Evolutionary conservation across 1,140 invertebrate species (phyloP), one percentile per base, ranked within the genome.

Genomic region (Aphelinus atriplicis): DNA sequence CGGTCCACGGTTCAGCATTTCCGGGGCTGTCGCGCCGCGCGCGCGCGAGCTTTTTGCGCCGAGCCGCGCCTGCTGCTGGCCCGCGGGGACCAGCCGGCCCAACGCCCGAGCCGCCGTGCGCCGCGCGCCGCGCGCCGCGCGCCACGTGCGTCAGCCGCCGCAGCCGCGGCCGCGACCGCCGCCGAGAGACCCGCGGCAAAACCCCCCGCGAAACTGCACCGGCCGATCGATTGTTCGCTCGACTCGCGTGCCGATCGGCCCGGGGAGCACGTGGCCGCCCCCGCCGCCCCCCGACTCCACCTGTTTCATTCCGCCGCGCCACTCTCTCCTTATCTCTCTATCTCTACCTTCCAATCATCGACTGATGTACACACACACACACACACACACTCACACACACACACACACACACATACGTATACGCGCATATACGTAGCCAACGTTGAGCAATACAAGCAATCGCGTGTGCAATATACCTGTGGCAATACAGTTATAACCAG

Each of bases 1-100:
- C 87, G 87, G 87, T 87, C 86, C 86, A 87, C 86, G 86, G 87
- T 88, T 86, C 85, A 86, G 80, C 79, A 83, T 87, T 87, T 87
- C 82, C 82, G 85, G 82, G 80, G 73, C 80, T 80, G 78, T 76
- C 80, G 75, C 63, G 77, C 45, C 55, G 62, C n/a, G 48, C 61
- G 67, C 76, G 76, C 79, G 78, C 78, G 76, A 79, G 76, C 77
- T 80, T 78, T 71, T 62, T 76, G 74, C 64, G n/a, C n/a, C n/a
- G n/a, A n/a, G n/a, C n/a, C 56, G 64, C 64, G 43, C 45, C 48
- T 75, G 3, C 9, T 42, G 45, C 42, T 53, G 3, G 26, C 10
- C 6, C 2, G 5, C n/a, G 53, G 7, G 3, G 4, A 60, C 69
- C 64, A 26, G 26, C 26, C 26, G 26, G 26, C 26, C 26, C 26